A percentile compares a stretch with the other conserved stretches of the same genome.
phyloP scores from a whole-genome alignment of 2,888 invertebrate genomes.

The Beris chalybata region DNA sequence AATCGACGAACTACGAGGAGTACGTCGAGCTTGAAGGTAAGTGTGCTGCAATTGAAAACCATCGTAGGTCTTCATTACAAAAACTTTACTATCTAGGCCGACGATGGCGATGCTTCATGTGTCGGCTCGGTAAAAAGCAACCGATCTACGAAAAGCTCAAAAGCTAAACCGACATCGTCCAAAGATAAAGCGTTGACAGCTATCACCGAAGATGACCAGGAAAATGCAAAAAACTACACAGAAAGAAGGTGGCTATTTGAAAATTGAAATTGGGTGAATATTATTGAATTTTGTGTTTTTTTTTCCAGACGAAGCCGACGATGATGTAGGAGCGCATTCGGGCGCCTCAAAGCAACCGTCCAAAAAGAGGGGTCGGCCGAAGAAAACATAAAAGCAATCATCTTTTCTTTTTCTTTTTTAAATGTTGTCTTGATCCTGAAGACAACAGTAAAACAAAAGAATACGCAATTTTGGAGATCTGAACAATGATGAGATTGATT shows the following conservation, averaged over 20 bases:
- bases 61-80: not conserved
- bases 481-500: no score
- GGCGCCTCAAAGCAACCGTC: not conserved
- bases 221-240: conserved; percentile 14
- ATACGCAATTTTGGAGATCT: no score
- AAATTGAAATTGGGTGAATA: not conserved
- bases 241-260: not conserved
- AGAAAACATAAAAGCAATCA: conserved; percentile 8
- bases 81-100: not conserved
- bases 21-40: conserved; percentile 21
- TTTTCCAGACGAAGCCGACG: conserved; percentile 18
- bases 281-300: not conserved
- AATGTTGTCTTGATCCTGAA: no score
- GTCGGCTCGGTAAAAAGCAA: conserved; percentile 20
- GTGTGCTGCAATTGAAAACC: not conserved
- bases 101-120: conserved; percentile 23
- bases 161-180: conserved; percentile 1
- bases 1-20: conserved; percentile 42
- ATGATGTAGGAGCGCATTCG: conserved; percentile 5
- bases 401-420: no score
- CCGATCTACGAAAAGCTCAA: conserved; percentile 14
- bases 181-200: conserved; percentile 14
- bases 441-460: no score
- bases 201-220: conserved; percentile 28
- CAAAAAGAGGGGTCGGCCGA: conserved; percentile 11